Evolutionary conservation across 1,140 invertebrate genomes (phyloP), one percentile per base, ranked within the genome.

Genomic region (Drosophila bifasciata): DNA sequence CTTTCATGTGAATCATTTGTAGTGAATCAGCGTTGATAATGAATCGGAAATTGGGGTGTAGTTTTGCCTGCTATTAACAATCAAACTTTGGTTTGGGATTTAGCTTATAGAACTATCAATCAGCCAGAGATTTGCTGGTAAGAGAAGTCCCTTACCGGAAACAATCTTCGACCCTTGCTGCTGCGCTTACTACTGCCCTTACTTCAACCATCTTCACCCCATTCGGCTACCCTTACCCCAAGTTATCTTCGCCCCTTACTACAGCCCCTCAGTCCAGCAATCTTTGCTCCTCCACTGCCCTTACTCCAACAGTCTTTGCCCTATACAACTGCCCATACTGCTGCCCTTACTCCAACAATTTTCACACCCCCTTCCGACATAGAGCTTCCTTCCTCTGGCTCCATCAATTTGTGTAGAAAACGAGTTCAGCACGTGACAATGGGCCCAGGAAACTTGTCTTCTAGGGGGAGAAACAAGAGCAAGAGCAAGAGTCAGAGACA

Each of bases 361-460:
- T 9, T 13, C 5, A 11, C 11, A 46, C 23, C 28, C 40, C 58
- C 25, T 32, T 13, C 4, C 0, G n/a, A 19, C 17, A 51, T 5
- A 45, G 17, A 11, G 36, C 19, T 21, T 21, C 45, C 45, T 16
- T 13, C 13, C 13, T 46, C 8, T 21, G 16, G 17, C 16, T 21
- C 61, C 48, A n/a, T 25, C 28, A 28, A 28, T 72, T 71, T 53
- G 11, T 55, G 46, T 23, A 19, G 25, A 61, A 62, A 72, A 62
- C 43, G 49, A 43, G 69, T 71, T 72, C 69, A 72, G 70, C 48
- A 85, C 80, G 80, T 85, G 80, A 85, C 80, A 86, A 85, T 77
- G 73, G 32, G 72, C 49, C 49, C 76, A 50, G 67, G 62, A 85
- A 86, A 74, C 79, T 75, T 69, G 64, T 73, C 84, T 86, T 74